Conservation (phyloP, 2,797 vertebrate species). For the Hydrolagus colliei region DNA sequence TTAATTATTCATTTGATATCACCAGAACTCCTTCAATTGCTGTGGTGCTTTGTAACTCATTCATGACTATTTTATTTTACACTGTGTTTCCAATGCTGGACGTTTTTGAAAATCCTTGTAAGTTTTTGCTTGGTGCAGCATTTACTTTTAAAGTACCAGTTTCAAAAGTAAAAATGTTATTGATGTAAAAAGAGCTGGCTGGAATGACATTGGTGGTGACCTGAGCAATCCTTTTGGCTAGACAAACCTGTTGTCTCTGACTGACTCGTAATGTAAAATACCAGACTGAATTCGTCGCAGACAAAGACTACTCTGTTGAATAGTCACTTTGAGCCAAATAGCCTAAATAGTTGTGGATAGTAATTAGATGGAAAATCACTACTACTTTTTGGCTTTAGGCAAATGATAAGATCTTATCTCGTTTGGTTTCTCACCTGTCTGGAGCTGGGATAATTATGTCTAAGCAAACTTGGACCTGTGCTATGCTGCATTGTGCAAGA, state of each 20-base stretch:
- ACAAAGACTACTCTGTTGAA: constrained; percentile 54
- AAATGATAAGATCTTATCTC: constrained; percentile 77
- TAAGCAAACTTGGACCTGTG: constrained; percentile 69
- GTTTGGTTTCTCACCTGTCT: constrained; percentile 79
- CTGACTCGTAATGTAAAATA: constrained; percentile 44
- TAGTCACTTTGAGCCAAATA: constrained; percentile 59
- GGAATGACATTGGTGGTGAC: constrained; percentile 41
- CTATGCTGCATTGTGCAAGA: constrained; percentile 64
- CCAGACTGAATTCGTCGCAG: constrained; percentile 46
- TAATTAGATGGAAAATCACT: constrained; percentile 73
- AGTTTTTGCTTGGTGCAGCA: background rate
- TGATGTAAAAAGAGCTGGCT: background rate
- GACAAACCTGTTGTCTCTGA: constrained; percentile 44
- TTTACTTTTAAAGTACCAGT: constrained; percentile 6
- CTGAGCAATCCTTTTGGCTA: constrained; percentile 43
- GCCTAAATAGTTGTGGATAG: constrained; percentile 68
- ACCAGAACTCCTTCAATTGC: background rate
- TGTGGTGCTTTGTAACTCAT: constrained; percentile 14
- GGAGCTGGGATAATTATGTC: constrained; percentile 75
- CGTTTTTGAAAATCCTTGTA: background rate
- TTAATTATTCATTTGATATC: background rate
- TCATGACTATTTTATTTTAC: background rate
- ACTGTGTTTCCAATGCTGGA: background rate
- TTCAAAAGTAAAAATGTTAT: constrained; percentile 10
- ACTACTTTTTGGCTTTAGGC: constrained; percentile 61